Evolutionary conservation across 2,797 vertebrate species (phyloP).

Genomic region (Simalia tracyae): DNA sequence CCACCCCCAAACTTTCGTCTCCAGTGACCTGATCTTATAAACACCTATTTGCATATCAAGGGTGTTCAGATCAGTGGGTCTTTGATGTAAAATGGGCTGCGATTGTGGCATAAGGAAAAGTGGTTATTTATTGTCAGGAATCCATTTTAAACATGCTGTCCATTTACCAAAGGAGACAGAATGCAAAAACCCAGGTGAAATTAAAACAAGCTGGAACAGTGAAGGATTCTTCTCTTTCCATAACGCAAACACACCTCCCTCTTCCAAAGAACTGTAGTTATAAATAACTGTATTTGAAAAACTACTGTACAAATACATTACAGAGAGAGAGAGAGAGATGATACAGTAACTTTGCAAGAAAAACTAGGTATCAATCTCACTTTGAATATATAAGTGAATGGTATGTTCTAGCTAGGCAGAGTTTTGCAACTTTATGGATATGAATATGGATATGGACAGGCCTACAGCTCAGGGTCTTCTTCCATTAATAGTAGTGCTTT

Average conservation of each 20-base stretch:
- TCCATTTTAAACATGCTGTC: not conserved
- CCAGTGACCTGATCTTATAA: not conserved
- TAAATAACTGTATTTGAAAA: not conserved
- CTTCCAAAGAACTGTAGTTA: not conserved
- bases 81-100: not conserved
- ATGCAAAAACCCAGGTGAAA: not conserved
- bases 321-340: not conserved
- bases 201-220: not conserved
- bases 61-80: not conserved
- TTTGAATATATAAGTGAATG: not conserved
- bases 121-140: not conserved
- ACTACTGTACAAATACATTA: not conserved
- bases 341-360: not conserved
- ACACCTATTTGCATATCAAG: conserved; percentile 6
- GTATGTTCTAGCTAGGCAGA: not conserved
- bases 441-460: not conserved
- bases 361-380: not conserved
- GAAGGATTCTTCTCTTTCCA: not conserved
- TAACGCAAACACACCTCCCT: not conserved
- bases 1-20: not conserved
- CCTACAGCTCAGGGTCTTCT: not conserved
- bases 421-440: not conserved
- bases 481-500: not conserved
- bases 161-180: not conserved
- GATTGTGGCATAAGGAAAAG: not conserved